Base-by-base conservation (phyloP, 2,888 invertebrate species). In the Pseudococcus longispinus region DNA sequence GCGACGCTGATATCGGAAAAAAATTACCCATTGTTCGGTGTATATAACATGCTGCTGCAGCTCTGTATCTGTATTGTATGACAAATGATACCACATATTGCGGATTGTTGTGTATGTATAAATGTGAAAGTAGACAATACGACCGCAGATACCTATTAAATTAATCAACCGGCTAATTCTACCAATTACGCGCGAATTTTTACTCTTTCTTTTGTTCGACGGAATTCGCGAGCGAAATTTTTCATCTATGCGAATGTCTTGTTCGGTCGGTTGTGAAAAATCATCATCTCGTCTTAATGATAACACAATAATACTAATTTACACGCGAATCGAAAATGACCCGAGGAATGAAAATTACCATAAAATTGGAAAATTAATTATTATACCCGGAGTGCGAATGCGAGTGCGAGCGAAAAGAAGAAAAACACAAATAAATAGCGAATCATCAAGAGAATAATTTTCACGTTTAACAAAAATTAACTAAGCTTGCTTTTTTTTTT, bases 401-500 rank as follows among this genome's bases (percentile, higher is more conserved):
- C 1, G 46, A 15, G 46, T n/a, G 46, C 9, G 46, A 3, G 44
- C 15, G n/a, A 51, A 51, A 51, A 51, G n/a, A 51, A 26, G 65
- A 26, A 26, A 26, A 29, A 74, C 37, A 74, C 74, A 74, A 32
- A 74, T 74, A 74, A 74, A 74, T 74, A 74, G 37, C 32, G 74
- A 74, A 74, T 74, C 74, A 74, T 74, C 74, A 74, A 37, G 37
- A 32, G 74, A 74, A 74, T 74, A 74, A 74, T 74, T 74, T 74
- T 74, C 37, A 37, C 74, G 74, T 74, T 74, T 37, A 74, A 37
- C 74, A 26, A 29, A 74, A 32, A 74, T 74, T 74, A 74, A 74
- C 37, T 74, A 37, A 74, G 74, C 74, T 74, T 74, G 74, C 74
- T 74, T 74, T 74, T 74, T 74, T 74, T 23, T 26, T n/a, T 51